A percentile compares a stretch with the other conserved stretches of the same genome.
These are phyloP conservation scores for Drosophila parthenogenetica DNA, from an alignment of 2,888 invertebrate genomes.

Conservation along the genomic window DNA sequence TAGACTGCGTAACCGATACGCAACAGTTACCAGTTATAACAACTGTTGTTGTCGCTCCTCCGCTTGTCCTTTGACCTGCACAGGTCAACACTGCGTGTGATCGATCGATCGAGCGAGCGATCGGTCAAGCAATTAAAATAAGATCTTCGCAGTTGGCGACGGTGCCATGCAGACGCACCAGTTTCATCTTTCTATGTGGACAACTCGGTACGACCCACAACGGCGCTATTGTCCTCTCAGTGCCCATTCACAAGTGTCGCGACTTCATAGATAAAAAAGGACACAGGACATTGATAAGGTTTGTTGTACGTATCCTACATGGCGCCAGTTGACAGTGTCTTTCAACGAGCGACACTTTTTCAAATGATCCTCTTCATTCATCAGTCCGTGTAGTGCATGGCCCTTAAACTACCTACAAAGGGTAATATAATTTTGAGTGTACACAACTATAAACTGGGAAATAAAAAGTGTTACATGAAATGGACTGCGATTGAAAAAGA, in stretches of 20 bases:
- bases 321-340: constrained; percentile 65
- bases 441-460: not conserved
- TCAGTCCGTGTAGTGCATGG: constrained; percentile 29
- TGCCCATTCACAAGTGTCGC: constrained; percentile 75
- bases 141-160: constrained; percentile 66
- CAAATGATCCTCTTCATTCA: constrained; percentile 55
- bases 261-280: constrained; percentile 62
- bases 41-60: not conserved
- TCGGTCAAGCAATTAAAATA: constrained; percentile 67
- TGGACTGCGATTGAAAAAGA: not conserved
- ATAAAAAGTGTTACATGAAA: not conserved
- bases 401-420: constrained; percentile 3
- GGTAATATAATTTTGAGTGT: not conserved
- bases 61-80: constrained; percentile 10
- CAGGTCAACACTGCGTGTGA: constrained; percentile 55
- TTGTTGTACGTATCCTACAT: constrained; percentile 34
- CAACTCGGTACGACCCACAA: constrained; percentile 50
- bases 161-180: constrained; percentile 42
- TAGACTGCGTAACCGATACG: constrained; percentile 66
- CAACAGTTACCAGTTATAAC: constrained; percentile 22
- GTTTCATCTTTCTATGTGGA: not conserved
- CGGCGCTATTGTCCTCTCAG: constrained; percentile 68
- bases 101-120: constrained; percentile 47
- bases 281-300: constrained; percentile 54
- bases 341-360: constrained; percentile 34